These are phyloP conservation scores for Galleria mellonella DNA, from an alignment of 1,140 invertebrate genomes.

Conservation along the genomic window DNA sequence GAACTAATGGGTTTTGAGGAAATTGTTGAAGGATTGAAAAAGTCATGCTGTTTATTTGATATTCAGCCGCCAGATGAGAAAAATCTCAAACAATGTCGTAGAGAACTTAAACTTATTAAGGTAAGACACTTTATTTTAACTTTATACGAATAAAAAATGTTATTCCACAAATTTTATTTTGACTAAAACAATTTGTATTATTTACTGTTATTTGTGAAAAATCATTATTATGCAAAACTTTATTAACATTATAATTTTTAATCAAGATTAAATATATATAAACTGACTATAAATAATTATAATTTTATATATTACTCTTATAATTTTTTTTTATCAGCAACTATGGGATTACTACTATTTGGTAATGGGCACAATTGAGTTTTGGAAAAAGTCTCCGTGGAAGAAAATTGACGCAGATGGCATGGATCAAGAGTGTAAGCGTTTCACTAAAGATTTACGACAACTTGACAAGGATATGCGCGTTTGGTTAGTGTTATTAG, in stretches of 20 bases:
- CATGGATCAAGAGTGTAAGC: slow-evolving; percentile 96
- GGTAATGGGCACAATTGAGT: slow-evolving; percentile 86
- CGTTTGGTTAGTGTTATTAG: slow-evolving; percentile 77
- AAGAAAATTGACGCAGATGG: slow-evolving; percentile 94
- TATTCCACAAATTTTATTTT: too few relatives aligned
- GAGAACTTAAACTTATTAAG: slow-evolving; percentile 87
- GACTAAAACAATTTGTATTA: too few relatives aligned
- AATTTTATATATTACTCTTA: too few relatives aligned
- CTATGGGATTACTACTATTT: slow-evolving; percentile 94
- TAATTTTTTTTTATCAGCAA: slow-evolving; percentile 74
- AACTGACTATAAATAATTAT: too few relatives aligned
- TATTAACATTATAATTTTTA: too few relatives aligned
- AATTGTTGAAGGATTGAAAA: slow-evolving; percentile 80
- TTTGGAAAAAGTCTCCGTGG: slow-evolving; percentile 96
- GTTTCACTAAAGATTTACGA: slow-evolving; percentile 89
- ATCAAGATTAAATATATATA: too few relatives aligned
- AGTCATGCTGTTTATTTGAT: slow-evolving; percentile 90
- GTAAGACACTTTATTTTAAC: slow-evolving; percentile 26
- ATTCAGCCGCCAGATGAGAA: slow-evolving; percentile 88
- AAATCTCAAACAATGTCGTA: slow-evolving; percentile 82
- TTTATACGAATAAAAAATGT: too few relatives aligned
- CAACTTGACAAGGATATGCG: slow-evolving; percentile 92
- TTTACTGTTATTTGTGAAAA: too few relatives aligned
- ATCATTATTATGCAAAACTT: too few relatives aligned
- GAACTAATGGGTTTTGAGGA: slow-evolving; percentile 82